phyloP scores from a whole-genome alignment of 2,797 vertebrate species.

The Amniataba percoides region DNA sequence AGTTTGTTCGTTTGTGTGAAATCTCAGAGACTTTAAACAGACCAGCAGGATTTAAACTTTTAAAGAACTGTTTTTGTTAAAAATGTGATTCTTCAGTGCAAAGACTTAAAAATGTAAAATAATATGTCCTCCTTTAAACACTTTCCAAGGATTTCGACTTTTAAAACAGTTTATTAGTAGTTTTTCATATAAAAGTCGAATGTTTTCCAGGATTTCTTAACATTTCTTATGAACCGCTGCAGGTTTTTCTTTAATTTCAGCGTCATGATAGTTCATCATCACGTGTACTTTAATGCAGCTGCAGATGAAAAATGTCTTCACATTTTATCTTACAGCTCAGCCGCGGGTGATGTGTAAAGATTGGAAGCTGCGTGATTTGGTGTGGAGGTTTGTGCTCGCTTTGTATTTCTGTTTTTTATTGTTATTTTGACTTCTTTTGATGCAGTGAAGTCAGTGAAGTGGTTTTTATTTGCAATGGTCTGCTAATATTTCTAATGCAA shows the following conservation, averaged over 20 bases:
- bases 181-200: neutral
- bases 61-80: neutral
- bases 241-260: neutral
- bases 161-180: neutral
- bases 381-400: neutral
- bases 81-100: neutral
- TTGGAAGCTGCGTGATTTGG: too few relatives aligned
- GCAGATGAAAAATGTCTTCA: neutral
- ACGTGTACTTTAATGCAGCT: constrained; percentile 6
- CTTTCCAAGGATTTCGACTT: neutral
- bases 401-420: neutral
- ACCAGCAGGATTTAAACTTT: neutral
- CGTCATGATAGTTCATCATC: neutral
- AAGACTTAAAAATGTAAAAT: neutral
- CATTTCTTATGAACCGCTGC: neutral
- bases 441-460: neutral
- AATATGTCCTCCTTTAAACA: neutral
- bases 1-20: neutral
- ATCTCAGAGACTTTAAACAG: neutral
- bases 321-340: neutral
- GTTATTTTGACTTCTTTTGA: neutral
- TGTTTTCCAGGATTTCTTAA: neutral
- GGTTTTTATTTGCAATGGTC: neutral
- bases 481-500: neutral
- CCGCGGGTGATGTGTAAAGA: too few relatives aligned